Evolutionary conservation across 2,113 vertebrate genomes (phyloP).

Genomic region (Panthera leo): DNA sequence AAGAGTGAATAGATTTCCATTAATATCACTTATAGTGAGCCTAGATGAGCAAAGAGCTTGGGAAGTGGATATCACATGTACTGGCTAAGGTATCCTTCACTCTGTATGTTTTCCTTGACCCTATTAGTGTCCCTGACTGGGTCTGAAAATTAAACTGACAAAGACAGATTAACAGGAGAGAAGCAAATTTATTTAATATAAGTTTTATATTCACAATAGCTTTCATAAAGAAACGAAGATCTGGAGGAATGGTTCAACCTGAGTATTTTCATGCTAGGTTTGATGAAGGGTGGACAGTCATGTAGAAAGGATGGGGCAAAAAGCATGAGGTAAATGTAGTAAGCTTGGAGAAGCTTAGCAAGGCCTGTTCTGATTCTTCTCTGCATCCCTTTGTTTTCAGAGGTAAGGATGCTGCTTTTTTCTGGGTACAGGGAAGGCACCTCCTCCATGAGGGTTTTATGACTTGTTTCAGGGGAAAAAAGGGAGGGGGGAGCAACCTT

Average conservation of each 20-base stretch:
- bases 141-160: conserved; percentile 33
- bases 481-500: neutral
- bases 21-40: neutral
- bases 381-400: neutral
- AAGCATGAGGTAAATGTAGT: neutral
- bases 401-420: neutral
- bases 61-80: neutral
- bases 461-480: neutral
- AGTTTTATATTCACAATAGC: neutral
- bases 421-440: neutral
- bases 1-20: neutral
- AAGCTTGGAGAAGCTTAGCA: neutral
- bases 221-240: neutral
- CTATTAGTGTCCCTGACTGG: neutral
- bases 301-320: neutral
- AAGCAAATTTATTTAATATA: neutral
- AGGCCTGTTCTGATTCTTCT: neutral
- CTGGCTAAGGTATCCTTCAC: conserved; percentile 18
- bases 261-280: neutral
- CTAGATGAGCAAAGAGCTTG: neutral
- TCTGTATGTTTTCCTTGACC: conserved; percentile 12
- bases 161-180: neutral
- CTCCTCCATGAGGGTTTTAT: neutral
- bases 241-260: neutral
- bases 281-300: neutral